phyloP scores from a whole-genome alignment of 2,888 invertebrate genomes.

The Lithophane semibrunnea region DNA sequence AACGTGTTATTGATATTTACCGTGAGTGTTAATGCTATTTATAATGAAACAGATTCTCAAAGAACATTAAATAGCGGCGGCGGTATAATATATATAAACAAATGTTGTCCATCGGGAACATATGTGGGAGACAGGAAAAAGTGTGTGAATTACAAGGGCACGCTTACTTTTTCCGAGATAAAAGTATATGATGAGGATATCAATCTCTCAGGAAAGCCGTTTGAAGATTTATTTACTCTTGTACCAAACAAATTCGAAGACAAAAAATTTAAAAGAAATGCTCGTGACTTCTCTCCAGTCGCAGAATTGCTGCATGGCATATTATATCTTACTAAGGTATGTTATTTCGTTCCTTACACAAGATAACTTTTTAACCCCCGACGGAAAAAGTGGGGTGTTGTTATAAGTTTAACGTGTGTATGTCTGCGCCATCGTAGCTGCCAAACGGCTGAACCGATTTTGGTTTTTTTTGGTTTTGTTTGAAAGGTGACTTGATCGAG shows the following conservation, averaged over 20 bases:
- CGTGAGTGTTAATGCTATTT: neutral
- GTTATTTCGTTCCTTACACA: neutral
- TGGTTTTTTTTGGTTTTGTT: too few species aligned
- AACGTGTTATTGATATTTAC: conserved; percentile 1
- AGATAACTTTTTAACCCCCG: too few species aligned
- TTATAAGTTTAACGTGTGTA: too few species aligned
- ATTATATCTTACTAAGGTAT: conserved; percentile 40
- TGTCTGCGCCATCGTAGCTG: too few species aligned
- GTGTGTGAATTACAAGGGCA: neutral
- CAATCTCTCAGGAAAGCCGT: neutral
- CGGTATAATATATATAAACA: neutral
- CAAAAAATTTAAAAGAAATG: rapidly evolving
- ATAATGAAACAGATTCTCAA: neutral
- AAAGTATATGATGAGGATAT: conserved; percentile 27
- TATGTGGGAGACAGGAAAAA: neutral
- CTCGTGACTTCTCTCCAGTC: neutral
- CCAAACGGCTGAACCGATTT: too few species aligned
- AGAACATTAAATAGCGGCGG: neutral
- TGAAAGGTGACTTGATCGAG: too few species aligned
- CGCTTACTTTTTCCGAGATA: conserved; percentile 1
- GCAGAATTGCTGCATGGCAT: neutral
- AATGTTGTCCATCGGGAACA: conserved; percentile 26
- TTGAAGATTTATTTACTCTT: conserved; percentile 31
- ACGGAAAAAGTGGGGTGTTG: too few species aligned
- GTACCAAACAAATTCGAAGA: conserved; percentile 24